A percentile compares a stretch with the other conserved stretches of the same genome.
These are phyloP conservation scores for Hypomesus transpacificus DNA, from an alignment of 2,113 vertebrate genomes.

Conservation along the genomic window DNA sequence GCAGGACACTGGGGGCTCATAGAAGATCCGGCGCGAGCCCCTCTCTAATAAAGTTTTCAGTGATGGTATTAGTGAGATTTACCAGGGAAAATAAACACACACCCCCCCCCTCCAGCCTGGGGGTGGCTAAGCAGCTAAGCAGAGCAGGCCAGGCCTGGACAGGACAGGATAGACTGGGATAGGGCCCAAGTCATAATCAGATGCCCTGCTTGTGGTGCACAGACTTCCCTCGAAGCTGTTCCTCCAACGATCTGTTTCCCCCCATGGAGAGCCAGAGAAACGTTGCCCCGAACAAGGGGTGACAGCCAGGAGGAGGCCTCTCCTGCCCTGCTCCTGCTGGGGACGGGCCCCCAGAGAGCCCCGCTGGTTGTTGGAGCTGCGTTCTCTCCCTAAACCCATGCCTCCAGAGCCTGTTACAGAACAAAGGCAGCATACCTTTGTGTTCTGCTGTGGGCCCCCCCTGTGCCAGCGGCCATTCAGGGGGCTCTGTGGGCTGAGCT, in stretches of 20 bases:
- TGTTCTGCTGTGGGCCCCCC: neutral
- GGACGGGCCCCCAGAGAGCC: neutral
- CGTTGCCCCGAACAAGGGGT: too few species aligned
- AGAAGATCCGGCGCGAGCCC: slow-evolving; percentile 40
- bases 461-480: slow-evolving; percentile 4
- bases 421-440: slow-evolving; percentile 17
- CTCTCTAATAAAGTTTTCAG: slow-evolving; percentile 63
- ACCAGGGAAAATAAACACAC: slow-evolving; percentile 63
- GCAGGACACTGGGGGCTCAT: slow-evolving; percentile 45
- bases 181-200: slow-evolving; percentile 34
- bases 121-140: slow-evolving; percentile 5
- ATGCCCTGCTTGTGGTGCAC: slow-evolving; percentile 23
- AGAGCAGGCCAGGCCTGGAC: neutral
- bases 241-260: too few species aligned
- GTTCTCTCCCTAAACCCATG: neutral
- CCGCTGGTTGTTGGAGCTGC: neutral
- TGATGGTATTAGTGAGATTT: slow-evolving; percentile 61
- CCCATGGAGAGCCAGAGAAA: too few species aligned
- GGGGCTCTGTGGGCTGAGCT: neutral
- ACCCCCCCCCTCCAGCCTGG: slow-evolving; percentile 9
- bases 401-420: slow-evolving; percentile 11
- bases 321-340: neutral
- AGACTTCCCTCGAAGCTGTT: too few species aligned
- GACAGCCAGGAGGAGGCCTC: neutral
- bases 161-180: neutral